phyloP scores from a whole-genome alignment of 2,797 vertebrate genomes.

The Anniella stebbinsi region DNA sequence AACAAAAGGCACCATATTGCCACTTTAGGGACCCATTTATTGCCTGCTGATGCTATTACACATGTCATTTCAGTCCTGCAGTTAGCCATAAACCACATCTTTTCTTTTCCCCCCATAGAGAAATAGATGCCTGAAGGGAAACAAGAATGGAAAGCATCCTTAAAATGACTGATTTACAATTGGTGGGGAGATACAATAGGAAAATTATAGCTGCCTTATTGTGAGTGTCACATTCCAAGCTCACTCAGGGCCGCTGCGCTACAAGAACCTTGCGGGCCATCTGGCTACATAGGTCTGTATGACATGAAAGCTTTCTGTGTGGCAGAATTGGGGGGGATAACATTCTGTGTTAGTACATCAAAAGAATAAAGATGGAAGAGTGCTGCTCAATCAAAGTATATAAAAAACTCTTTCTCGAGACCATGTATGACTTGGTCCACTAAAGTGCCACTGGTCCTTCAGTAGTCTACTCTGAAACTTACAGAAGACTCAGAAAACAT shows the following conservation, averaged over 20 bases:
- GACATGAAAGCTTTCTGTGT: rapidly evolving
- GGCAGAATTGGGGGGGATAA: slow-evolving; percentile 7
- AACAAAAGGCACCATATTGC: slow-evolving; percentile 86
- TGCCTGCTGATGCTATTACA: slow-evolving; percentile 86
- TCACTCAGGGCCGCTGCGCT: slow-evolving; percentile 5
- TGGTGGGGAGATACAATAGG: slow-evolving; percentile 77
- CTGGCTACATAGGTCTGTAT: slow-evolving; percentile 34
- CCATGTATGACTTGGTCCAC: neutral
- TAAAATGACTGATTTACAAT: slow-evolving; percentile 86
- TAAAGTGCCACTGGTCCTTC: neutral
- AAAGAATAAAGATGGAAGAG: neutral
- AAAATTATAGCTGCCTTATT: slow-evolving; percentile 75
- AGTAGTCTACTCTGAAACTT: neutral
- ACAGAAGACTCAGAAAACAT: neutral
- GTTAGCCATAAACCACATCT: slow-evolving; percentile 85
- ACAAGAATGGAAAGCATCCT: slow-evolving; percentile 81
- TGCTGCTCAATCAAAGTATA: neutral
- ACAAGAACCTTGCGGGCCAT: slow-evolving; percentile 49
- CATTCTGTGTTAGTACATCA: neutral
- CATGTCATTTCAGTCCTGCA: slow-evolving; percentile 85
- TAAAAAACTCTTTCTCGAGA: neutral
- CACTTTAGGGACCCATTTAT: slow-evolving; percentile 85
- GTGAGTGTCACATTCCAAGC: slow-evolving; percentile 54
- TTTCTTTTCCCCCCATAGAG: slow-evolving; percentile 81
- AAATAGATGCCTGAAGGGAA: slow-evolving; percentile 84